Percentiles rank a stretch among this genome's conserved stretches.
Conservation (phyloP, 2,113 vertebrate genomes). For the Myanophis thanlyinensis region DNA sequence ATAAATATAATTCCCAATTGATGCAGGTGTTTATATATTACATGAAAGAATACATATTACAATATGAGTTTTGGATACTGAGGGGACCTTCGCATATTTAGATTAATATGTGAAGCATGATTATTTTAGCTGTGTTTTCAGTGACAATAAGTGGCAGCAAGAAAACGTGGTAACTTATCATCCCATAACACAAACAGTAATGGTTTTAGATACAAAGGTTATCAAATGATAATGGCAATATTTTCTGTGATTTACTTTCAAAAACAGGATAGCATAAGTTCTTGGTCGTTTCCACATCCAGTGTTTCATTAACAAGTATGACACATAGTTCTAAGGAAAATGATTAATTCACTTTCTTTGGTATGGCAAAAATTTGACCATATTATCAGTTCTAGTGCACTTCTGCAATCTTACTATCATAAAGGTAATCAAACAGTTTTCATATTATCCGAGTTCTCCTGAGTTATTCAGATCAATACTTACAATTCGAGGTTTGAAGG, state of each 20-base stretch:
- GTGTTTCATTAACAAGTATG: neutral
- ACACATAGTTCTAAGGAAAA: constrained; percentile 54
- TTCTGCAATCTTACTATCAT: neutral
- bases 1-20: neutral
- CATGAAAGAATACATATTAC: neutral
- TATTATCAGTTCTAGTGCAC: neutral
- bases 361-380: fast-evolving
- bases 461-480: constrained; percentile 68
- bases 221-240: neutral
- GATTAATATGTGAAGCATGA: neutral
- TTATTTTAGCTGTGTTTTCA: neutral
- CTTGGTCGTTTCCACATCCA: neutral
- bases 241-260: neutral
- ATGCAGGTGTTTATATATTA: neutral
- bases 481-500: constrained; percentile 98
- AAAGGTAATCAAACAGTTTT: constrained; percentile 9
- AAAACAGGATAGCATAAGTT: neutral
- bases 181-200: neutral
- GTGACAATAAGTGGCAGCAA: neutral
- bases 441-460: constrained; percentile 18
- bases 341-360: constrained; percentile 19
- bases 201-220: neutral
- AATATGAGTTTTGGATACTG: neutral
- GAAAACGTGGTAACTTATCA: neutral
- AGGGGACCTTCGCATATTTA: constrained; percentile 4